Evolutionary conservation across 2,113 vertebrate genomes (phyloP), one percentile per base, ranked within the genome.

Genomic region (Entelurus aequoreus): DNA sequence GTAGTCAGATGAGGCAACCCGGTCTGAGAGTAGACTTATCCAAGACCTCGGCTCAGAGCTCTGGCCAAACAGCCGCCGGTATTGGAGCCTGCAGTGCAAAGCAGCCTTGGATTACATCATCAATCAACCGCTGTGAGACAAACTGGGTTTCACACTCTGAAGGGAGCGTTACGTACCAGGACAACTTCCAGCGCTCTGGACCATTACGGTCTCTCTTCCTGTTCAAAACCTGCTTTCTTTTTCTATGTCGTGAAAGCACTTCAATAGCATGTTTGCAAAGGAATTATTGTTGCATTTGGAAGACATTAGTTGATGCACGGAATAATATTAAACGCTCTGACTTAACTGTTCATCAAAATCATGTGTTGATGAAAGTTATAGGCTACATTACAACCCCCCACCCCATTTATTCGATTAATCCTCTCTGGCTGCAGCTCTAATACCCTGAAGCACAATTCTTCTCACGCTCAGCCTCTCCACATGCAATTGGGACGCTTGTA

Each of bases 31-130:
- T 50, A 16, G 28, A 28, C 14, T n/a, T 14, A 12, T n/a, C 8
- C 49, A 12, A 13, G 14, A 19, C 16, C n/a, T 51, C 12, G 52
- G 48, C 47, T 58, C 14, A 0, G 44, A 14, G 13, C 48, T 62
- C 4, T 0, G 12, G 8, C 68, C 42, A 46, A 63, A 10, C 60
- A 49, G 66, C 46, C 46, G 44, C 46, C 5, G 58, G 14, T 2
- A 6, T 36, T 78, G 64, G 49, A 50, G 72, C 36, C 71, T 46
- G 57, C 51, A 40, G 54, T 52, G 6, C 0, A 3, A 58, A 65
- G 6, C 68, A 40, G 59, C 19, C 49, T 71, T n/a, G 10, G 16
- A 59, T 83, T 71, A 79, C 67, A 62, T 74, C 53, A 79, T 69
- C 75, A 57, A 60, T 74, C 78, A 70, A 72, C 60, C 48, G 67